These are phyloP conservation scores for Choristoneura fumiferana DNA, from an alignment of 1,140 invertebrate species.

Conservation along the genomic window DNA sequence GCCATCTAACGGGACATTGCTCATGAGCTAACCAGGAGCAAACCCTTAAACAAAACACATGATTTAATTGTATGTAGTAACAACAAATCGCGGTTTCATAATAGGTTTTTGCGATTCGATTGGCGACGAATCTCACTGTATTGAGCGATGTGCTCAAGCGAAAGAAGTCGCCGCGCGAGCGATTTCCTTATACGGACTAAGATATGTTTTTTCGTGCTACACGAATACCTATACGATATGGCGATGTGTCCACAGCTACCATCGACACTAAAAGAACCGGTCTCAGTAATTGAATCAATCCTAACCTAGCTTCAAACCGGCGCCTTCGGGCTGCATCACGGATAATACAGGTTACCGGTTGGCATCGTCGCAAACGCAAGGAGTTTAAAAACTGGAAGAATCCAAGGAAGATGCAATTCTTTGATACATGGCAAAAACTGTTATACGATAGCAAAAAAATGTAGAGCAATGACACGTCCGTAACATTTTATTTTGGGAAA, in stretches of 20 bases:
- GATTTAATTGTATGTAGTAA: too few species aligned
- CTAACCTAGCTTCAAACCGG: constrained; percentile 3
- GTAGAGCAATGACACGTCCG: too few species aligned
- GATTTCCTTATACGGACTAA: constrained; percentile 5
- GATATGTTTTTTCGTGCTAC: not conserved
- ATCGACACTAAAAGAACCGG: constrained; percentile 15
- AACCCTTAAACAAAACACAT: too few species aligned
- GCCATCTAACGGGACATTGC: too few species aligned
- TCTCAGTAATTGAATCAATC: constrained; percentile 17
- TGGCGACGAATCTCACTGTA: not conserved
- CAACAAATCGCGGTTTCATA: not conserved
- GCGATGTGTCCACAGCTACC: not conserved
- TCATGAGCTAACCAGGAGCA: too few species aligned
- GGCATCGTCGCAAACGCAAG: too few species aligned
- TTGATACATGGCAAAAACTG: too few species aligned
- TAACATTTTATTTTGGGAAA: too few species aligned
- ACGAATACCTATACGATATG: not conserved
- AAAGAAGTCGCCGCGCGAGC: not conserved
- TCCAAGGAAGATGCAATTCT: too few species aligned
- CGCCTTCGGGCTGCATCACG: not conserved
- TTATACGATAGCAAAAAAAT: too few species aligned
- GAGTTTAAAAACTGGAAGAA: too few species aligned
- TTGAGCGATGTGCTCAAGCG: not conserved
- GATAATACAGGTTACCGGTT: not conserved
- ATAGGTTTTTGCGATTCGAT: not conserved